phyloP scores from a whole-genome alignment of 2,888 invertebrate species.

The Dolomedes plantarius region DNA sequence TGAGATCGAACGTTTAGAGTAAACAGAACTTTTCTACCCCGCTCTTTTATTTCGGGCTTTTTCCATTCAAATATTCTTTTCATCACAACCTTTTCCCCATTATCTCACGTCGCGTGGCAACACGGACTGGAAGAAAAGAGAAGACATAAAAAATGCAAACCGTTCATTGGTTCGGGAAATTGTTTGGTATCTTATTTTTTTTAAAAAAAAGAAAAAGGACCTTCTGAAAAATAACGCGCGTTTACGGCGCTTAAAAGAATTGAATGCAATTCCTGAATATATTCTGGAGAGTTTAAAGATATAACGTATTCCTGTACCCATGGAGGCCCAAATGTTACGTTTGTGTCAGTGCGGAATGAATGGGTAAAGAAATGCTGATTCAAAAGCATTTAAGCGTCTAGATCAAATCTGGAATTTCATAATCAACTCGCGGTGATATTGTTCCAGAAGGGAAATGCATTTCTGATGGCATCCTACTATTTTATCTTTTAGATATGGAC shows the following conservation, averaged over 20 bases:
- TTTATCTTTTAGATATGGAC: too few relatives aligned
- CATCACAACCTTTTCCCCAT: slow-evolving; percentile 44
- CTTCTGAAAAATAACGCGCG: neutral
- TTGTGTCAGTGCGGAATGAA: too few relatives aligned
- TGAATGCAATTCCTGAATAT: neutral
- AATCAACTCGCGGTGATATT: too few relatives aligned
- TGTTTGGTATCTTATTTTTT: slow-evolving; percentile 33
- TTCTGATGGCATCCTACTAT: too few relatives aligned
- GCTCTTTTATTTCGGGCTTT: slow-evolving; percentile 35
- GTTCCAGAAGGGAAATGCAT: too few relatives aligned
- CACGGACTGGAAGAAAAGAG: slow-evolving; percentile 29
- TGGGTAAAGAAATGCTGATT: too few relatives aligned
- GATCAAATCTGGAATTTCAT: too few relatives aligned
- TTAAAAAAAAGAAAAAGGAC: neutral
- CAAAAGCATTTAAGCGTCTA: too few relatives aligned
- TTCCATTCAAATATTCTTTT: slow-evolving; percentile 39
- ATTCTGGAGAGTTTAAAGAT: neutral
- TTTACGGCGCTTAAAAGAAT: neutral
- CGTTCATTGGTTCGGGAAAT: slow-evolving; percentile 45
- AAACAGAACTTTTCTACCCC: slow-evolving; percentile 41
- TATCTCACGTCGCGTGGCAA: slow-evolving; percentile 56
- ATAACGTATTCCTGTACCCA: too few relatives aligned
- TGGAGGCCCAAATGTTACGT: too few relatives aligned
- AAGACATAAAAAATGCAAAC: slow-evolving; percentile 18
- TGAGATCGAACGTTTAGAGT: slow-evolving; percentile 49